Evolutionary conservation across 2,888 invertebrate genomes (phyloP), one percentile per base, ranked within the genome.

Genomic region (Lycophotia porphyrea): DNA sequence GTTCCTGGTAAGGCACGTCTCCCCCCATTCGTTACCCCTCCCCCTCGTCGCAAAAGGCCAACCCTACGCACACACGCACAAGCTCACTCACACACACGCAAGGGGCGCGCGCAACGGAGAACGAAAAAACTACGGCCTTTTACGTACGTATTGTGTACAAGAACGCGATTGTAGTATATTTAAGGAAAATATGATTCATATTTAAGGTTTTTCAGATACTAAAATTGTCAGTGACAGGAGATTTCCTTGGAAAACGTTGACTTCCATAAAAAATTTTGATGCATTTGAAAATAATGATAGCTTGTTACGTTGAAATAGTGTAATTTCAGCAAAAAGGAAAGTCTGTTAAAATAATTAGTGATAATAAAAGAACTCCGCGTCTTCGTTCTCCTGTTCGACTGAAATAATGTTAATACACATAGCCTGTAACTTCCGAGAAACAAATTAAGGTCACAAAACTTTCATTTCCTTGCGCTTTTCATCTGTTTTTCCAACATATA

Each of bases 71-170:
- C 90, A 89, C 92, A 87, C 71, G 77, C 86, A 81, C 85, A 86
- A 74, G 65, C 5, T 24, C 84, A 90, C 93, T 77, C 93, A 93
- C 92, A 93, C 93, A 90, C 27, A 71, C 2, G 74, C 78, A 86
- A 84, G 87, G 84, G 88, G 95, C 96, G 96, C 96, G 96, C 96
- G 95, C 96, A 96, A 92, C 92, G 92, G 94, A 96, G 95, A 96
- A n/a, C n/a, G n/a, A n/a, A n/a, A n/a, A 96, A 96, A 95, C 95
- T 96, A 95, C 95, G 93, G 94, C 92, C 94, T 95, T 95, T 96
- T 95, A 95, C 95, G 93, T 95, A 93, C 94, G 93, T 94, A 95
- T 94, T 95, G 96, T 96, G 95, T 95, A 94, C 92, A 93, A 93
- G 93, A 94, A 94, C 94, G 93, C 92, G 90, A 90, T 85, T 88